Base-by-base conservation (phyloP, 1,140 invertebrate genomes). In the Proctacanthus coquilletti region DNA sequence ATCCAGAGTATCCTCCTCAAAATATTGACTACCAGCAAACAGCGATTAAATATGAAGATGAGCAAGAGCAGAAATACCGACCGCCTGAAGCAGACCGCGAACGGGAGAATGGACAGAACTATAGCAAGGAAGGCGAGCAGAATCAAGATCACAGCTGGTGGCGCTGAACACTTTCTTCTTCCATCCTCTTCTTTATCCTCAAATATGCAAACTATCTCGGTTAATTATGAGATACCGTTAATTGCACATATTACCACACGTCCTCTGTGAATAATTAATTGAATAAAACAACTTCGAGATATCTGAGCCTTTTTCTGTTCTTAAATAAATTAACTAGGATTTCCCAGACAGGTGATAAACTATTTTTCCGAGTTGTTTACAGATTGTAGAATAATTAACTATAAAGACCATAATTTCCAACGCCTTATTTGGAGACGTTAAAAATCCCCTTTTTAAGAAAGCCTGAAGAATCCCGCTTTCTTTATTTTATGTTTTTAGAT, bases 1-100 rank as follows among this genome's bases (percentile, higher is more conserved):
- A 78, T 65, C 74, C 74, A 10, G 69, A 76, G 37, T 77, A 74
- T 44, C 56, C 44, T 42, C 65, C 58, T 49, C 65, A 51, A 49
- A 61, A 48, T 48, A 56, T 51, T 56, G 52, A 41, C 2, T 71
- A 68, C 40, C 72, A 72, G 44, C 63, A 70, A 23, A 56, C 64
- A 14, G 57, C 63, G 23, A 69, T 79, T 21, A 79, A 79, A 50
- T 74, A 72, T 42, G 75, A 79, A 54, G 62, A 71, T 33, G 71
- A 75, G 33, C 65, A 67, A 14, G 69, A 75, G 49, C 67, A 74
- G 45, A 74, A 75, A 46, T 73, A 69, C 50, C 60, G 70, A 37
- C 67, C 68, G 41, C 69, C 69, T n/a, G 65, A 67, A 21, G 49
- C 50, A 33, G 42, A 49, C 5, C 19, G 35, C 4, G 18, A 36